These are phyloP conservation scores for Trematomus bernacchii DNA, from an alignment of 2,797 vertebrate genomes.

Conservation along the genomic window DNA sequence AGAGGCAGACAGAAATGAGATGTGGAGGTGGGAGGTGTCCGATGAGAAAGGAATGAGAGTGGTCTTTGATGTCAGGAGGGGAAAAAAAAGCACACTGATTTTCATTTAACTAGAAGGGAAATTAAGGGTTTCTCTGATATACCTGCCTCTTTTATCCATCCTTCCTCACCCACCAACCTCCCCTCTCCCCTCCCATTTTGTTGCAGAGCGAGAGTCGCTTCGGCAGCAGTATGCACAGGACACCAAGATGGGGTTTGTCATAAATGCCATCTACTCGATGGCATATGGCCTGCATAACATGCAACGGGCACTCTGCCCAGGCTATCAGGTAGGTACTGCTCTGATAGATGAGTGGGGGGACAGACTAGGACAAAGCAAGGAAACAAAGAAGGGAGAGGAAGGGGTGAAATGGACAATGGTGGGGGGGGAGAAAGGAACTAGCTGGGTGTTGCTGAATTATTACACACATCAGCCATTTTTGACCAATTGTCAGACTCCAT, in stretches of 20 bases:
- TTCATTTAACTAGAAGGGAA: constrained; percentile 37
- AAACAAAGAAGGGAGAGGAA: constrained; percentile 9
- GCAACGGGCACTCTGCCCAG: constrained; percentile 92
- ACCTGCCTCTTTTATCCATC: constrained; percentile 20
- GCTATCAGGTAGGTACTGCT: constrained; percentile 81
- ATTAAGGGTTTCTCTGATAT: constrained; percentile 51
- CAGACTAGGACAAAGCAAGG: constrained; percentile 8
- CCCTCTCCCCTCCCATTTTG: not conserved
- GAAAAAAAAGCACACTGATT: constrained; percentile 23
- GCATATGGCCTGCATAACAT: constrained; percentile 97
- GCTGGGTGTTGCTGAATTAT: constrained; percentile 3
- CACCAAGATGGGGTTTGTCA: constrained; percentile 99
- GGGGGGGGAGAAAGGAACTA: not conserved
- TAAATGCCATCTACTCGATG: constrained; percentile 99
- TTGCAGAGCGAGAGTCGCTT: constrained; percentile 87
- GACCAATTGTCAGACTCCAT: not conserved
- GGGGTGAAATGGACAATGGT: not conserved
- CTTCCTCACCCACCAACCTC: not conserved
- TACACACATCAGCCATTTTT: not conserved
- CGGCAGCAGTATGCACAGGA: constrained; percentile 96
- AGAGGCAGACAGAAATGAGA: constrained; percentile 53
- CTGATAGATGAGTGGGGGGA: constrained; percentile 35
- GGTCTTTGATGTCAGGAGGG: constrained; percentile 64
- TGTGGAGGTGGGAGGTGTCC: constrained; percentile 46
- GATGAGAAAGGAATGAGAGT: constrained; percentile 52